Base-by-base conservation (phyloP, 2,888 invertebrate genomes). In the Melanargia galathea region DNA sequence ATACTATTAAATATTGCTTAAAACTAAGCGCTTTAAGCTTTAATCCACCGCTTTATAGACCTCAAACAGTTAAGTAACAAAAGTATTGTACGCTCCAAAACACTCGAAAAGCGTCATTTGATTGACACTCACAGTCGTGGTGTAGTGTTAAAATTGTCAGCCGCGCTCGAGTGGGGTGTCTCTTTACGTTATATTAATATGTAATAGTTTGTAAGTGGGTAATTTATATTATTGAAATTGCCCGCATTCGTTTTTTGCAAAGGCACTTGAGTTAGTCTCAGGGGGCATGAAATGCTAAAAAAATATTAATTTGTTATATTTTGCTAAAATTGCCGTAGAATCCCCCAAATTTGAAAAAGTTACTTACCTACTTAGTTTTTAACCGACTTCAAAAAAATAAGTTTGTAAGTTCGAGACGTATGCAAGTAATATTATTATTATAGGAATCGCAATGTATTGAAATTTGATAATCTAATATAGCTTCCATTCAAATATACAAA, bases 81-180 rank as follows among this genome's bases (percentile, higher is more conserved):
- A 78, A 78, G 75, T 80, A 83, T 83, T 81, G 81, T 81, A 82
- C 86, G 84, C 86, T 85, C 74, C 82, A 79, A 78, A 82, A 81
- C 81, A 74, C 78, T 73, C 73, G 68, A 72, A 87, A 85, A 77
- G 80, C 72, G 65, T 63, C 70, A 70, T 77, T 76, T 76, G 83
- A 87, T 84, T 87, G 86, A 84, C 86, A 86, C 83, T 80, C 70
- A 72, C 76, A 78, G 76, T 83, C 81, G 82, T 75, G 80, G 81
- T 26, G 83, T 79, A 83, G 82, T 84, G 83, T 79, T 62, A 64
- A 70, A 68, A 69, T 65, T 69, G 65, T 66, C 65, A 65, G 64
- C 64, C 68, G 61, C 65, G 65, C 60, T 62, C 52, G 63, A 65
- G 48, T 58, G 63, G 64, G 63, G 62, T 67, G 51, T 60, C 59